Conservation (phyloP, 2,888 invertebrate species). For the Heteromurus nitidus region DNA sequence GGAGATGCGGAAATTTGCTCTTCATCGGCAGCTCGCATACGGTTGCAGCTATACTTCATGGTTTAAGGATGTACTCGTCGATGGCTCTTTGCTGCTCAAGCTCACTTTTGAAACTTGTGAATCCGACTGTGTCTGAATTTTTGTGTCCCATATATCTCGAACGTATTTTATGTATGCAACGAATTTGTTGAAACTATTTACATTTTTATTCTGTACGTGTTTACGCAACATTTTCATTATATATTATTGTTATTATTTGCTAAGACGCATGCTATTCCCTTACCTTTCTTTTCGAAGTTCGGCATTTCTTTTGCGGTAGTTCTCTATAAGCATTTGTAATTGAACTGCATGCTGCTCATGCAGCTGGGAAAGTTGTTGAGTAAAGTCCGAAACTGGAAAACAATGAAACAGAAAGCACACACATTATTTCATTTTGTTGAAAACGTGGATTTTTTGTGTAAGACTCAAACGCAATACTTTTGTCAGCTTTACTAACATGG, state of each 20-base stretch:
- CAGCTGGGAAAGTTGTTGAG: conserved; percentile 89
- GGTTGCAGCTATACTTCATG: conserved; percentile 46
- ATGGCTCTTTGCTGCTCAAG: conserved; percentile 45
- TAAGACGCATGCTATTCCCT: too few species aligned
- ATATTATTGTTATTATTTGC: background rate
- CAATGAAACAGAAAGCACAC: too few species aligned
- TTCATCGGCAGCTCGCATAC: conserved; percentile 51
- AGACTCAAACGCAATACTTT: too few species aligned
- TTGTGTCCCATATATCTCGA: too few species aligned
- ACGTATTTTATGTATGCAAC: too few species aligned
- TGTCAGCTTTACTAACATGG: too few species aligned
- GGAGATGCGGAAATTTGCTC: conserved; percentile 28
- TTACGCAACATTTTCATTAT: background rate
- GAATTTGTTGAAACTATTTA: too few species aligned
- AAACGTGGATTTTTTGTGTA: background rate
- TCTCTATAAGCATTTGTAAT: conserved; percentile 89
- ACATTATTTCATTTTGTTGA: background rate
- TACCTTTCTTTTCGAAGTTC: conserved; percentile 91
- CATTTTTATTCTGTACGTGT: too few species aligned
- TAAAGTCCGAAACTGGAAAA: conserved; percentile 91
- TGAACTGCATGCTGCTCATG: conserved; percentile 93
- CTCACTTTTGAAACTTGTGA: conserved; percentile 51
- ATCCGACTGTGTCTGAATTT: too few species aligned
- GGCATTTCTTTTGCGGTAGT: conserved; percentile 88
- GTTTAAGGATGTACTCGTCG: conserved; percentile 47